A percentile compares a stretch with the other conserved stretches of the same genome.
Evolutionary conservation across 1,140 invertebrate species (phyloP).

Genomic region (Spodoptera litura): DNA sequence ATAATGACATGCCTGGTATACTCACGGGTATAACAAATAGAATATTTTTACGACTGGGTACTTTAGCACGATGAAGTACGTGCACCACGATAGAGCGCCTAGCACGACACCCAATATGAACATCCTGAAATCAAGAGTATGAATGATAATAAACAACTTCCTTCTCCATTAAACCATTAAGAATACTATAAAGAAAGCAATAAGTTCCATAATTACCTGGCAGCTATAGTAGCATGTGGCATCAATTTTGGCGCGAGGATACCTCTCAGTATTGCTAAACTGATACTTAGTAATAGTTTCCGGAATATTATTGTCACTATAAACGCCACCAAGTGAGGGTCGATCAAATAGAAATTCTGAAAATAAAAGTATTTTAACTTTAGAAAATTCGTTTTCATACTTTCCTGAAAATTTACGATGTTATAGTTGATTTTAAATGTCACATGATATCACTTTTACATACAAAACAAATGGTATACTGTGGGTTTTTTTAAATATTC

Average conservation of each 20-base stretch:
- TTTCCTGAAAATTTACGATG: too few species aligned
- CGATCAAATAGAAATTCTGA: constrained; percentile 98
- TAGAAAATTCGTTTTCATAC: neutral
- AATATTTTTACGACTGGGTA: constrained; percentile 91
- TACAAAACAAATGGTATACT: too few species aligned
- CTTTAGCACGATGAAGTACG: constrained; percentile 90
- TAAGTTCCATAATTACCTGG: constrained; percentile 66
- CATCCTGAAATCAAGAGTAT: constrained; percentile 82
- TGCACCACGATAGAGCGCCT: constrained; percentile 88
- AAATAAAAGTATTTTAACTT: constrained; percentile 76
- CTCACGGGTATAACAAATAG: constrained; percentile 96
- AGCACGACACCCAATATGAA: constrained; percentile 85
- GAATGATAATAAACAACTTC: too few species aligned
- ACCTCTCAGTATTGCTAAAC: constrained; percentile 60
- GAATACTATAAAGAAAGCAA: neutral
- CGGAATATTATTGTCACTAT: constrained; percentile 92
- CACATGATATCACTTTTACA: too few species aligned
- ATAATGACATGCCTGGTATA: constrained; percentile 58
- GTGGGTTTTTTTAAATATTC: too few species aligned
- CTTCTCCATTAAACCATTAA: neutral
- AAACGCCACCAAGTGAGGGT: constrained; percentile 94
- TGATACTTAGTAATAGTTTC: constrained; percentile 90
- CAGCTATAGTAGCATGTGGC: constrained; percentile 74
- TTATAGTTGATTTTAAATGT: too few species aligned
- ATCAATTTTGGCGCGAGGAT: constrained; percentile 72